Evolutionary conservation across 2,113 vertebrate species (phyloP), one percentile per base, ranked within the genome.

Genomic region (Psettodes erumei): DNA sequence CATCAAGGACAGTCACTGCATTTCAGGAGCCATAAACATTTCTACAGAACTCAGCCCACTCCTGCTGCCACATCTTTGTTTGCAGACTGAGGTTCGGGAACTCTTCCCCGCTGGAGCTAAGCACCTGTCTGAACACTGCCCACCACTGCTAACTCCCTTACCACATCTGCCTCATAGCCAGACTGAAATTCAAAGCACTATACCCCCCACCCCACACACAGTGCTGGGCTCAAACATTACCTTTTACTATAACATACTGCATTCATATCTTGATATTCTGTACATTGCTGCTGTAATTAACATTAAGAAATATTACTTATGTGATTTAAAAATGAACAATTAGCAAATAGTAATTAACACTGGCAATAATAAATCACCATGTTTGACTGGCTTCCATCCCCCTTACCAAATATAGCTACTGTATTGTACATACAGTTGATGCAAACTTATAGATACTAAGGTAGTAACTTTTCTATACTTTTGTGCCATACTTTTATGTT

Each of bases 81-180:
- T 45, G 7, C 58, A 65, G 58, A 64, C 47, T 64, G 25, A 59
- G 51, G 51, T 69, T 73, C 63, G 64, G 56, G 33, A 43, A 35
- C 28, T 32, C 45, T 40, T 27, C n/a, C 70, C 53, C 48, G n/a
- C 40, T 68, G 55, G 35, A 63, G 79, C 15, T 21, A n/a, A 13
- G 58, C 62, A 45, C 50, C 21, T 56, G 54, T 43, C 42, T 51
- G 61, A 62, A 10, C 55, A 25, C 67, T 81, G 23, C 23, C 37
- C 59, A 64, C 71, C 67, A 51, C 67, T 4, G 1, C 27, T 27
- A 11, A 53, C 35, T 53, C 37, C 21, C 65, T 33, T 3, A 28
- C 18, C 38, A 68, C 55, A 61, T 50, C 62, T 67, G 12, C 54
- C 30, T 27, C 63, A 8, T 19, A 25, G 28, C 19, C 42, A 35